Percentiles rank a stretch among this genome's conserved stretches.
Evolutionary conservation across 1,140 invertebrate genomes (phyloP).

Genomic region (Papilio helenus): DNA sequence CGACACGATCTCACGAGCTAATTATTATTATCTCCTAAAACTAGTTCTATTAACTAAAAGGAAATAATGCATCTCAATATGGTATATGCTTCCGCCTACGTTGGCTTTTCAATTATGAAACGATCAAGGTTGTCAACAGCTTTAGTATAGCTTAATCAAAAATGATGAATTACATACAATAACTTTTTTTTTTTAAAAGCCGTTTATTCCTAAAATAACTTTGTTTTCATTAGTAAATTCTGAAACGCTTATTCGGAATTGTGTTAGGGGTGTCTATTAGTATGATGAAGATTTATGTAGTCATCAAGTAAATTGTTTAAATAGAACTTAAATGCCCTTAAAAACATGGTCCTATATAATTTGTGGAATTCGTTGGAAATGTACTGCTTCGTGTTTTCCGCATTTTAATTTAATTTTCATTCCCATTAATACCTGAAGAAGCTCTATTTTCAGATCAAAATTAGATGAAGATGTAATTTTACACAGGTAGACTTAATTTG

Average conservation of each 20-base stretch:
- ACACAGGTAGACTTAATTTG: no score
- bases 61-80: not conserved
- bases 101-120: not conserved
- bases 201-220: no score
- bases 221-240: no score
- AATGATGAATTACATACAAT: not conserved
- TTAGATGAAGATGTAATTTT: no score
- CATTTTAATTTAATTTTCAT: not conserved
- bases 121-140: not conserved
- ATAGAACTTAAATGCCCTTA: no score
- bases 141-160: not conserved
- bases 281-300: no score
- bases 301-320: no score
- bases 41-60: not conserved
- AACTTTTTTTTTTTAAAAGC: not conserved
- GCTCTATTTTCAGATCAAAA: no score
- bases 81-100: not conserved
- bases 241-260: no score
- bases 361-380: not conserved
- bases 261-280: no score
- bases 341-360: not conserved
- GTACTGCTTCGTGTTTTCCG: no score
- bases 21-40: not conserved
- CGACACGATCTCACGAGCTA: not conserved
- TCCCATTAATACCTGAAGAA: no score